phyloP scores from a whole-genome alignment of 2,797 vertebrate species.

The Darevskia mixta region DNA sequence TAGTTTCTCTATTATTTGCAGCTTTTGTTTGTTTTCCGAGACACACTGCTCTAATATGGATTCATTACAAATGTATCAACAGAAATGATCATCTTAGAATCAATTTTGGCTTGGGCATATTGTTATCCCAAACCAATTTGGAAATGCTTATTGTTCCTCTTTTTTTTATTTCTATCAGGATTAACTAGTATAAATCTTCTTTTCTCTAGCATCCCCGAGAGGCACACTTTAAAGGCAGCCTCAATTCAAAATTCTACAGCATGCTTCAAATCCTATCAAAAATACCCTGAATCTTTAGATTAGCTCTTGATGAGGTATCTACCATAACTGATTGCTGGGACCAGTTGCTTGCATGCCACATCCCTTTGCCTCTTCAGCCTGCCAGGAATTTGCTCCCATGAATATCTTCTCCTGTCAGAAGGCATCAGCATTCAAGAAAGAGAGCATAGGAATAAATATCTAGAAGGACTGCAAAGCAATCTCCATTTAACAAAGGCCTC shows the following conservation, averaged over 20 bases:
- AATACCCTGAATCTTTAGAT: neutral
- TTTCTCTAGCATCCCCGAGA: constrained; percentile 24
- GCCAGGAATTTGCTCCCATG: neutral
- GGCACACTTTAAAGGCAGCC: constrained; percentile 6
- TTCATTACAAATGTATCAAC: constrained; percentile 16
- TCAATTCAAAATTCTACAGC: constrained; percentile 15
- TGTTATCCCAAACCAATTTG: constrained; percentile 32
- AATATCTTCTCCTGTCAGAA: constrained; percentile 18
- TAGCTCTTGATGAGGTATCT: constrained; percentile 21
- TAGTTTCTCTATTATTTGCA: constrained; percentile 7
- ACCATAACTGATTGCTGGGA: neutral
- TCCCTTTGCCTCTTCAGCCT: neutral
- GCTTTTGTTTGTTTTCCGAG: neutral
- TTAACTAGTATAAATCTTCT: constrained; percentile 37
- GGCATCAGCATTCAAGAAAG: neutral
- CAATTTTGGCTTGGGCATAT: constrained; percentile 19
- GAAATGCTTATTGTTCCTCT: constrained; percentile 2
- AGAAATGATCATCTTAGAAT: constrained; percentile 20
- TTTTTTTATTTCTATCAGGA: neutral
- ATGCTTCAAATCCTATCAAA: constrained; percentile 30
- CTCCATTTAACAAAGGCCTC: neutral
- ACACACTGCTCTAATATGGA: neutral
- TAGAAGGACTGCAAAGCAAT: neutral
- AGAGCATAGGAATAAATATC: neutral
- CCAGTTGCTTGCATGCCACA: neutral